Percentiles rank a stretch among this genome's conserved stretches.
These are phyloP conservation scores for Meloidogyne chitwoodi DNA, from an alignment of 1,140 invertebrate genomes.

Conservation along the genomic window DNA sequence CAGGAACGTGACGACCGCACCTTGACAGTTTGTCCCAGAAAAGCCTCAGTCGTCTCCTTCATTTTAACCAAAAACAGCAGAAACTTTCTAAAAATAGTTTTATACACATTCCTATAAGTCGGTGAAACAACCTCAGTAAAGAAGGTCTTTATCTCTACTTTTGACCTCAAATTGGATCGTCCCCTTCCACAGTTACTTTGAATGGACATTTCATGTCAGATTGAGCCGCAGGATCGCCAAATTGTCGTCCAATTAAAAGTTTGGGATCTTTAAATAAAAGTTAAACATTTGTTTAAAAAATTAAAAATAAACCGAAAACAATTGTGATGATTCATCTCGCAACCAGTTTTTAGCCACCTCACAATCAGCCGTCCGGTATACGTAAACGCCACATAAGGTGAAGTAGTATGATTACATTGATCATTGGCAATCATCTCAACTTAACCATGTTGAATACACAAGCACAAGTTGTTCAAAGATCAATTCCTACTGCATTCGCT, in stretches of 20 bases:
- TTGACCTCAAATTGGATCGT: constrained; percentile 63
- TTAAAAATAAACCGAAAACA: no score
- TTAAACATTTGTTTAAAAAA: no score
- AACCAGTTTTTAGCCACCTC: no score
- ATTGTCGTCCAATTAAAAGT: constrained; percentile 89
- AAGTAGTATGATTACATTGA: no score
- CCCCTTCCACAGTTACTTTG: constrained; percentile 44
- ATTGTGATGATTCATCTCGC: no score
- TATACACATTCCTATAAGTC: constrained; percentile 57
- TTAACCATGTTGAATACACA: no score
- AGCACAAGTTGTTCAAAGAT: no score
- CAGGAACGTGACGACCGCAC: constrained; percentile 56
- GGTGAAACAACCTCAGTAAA: constrained; percentile 66
- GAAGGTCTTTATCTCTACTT: constrained; percentile 65
- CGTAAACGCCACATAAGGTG: no score
- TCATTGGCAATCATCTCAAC: no score
- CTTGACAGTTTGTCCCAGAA: constrained; percentile 63
- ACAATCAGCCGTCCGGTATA: no score
- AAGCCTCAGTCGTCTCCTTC: constrained; percentile 65
- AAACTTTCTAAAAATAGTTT: constrained; percentile 76
- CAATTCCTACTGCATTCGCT: no score
- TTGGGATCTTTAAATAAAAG: no score
- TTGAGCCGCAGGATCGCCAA: constrained; percentile 75
- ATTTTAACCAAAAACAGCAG: constrained; percentile 61
- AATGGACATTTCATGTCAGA: constrained; percentile 69